phyloP scores from a whole-genome alignment of 2,888 invertebrate species.

The Aphidoletes aphidimyza region DNA sequence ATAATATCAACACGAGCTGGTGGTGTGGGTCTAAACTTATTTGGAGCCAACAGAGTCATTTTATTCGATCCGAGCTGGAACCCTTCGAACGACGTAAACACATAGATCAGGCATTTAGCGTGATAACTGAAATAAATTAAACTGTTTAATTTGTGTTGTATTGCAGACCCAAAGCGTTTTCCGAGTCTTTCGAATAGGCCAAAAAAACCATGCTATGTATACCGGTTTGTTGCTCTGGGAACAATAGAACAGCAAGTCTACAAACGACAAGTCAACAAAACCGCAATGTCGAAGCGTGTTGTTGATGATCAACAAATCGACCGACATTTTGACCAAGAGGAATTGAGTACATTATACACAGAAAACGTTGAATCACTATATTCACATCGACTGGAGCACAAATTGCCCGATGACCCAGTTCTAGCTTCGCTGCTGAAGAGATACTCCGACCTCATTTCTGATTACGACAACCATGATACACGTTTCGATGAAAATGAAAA shows the following conservation, averaged over 20 bases:
- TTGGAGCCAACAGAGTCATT: neutral
- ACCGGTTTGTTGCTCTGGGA: neutral
- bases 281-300: no score
- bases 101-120: neutral
- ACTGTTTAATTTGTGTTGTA: neutral
- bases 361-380: no score
- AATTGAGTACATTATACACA: no score
- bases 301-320: no score
- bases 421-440: no score
- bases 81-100: neutral
- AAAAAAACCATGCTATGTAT: neutral
- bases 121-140: neutral
- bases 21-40: neutral
- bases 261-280: neutral
- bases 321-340: no score
- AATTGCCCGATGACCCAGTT: no score
- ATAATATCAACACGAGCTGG: neutral
- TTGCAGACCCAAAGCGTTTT: neutral
- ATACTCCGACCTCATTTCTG: no score
- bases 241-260: neutral
- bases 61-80: neutral
- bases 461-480: no score
- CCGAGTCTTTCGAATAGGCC: neutral
- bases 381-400: no score
- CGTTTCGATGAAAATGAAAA: no score